phyloP scores from a whole-genome alignment of 35 echinoderm and acorn worm genomes.

The Apostichopus japonicus region DNA sequence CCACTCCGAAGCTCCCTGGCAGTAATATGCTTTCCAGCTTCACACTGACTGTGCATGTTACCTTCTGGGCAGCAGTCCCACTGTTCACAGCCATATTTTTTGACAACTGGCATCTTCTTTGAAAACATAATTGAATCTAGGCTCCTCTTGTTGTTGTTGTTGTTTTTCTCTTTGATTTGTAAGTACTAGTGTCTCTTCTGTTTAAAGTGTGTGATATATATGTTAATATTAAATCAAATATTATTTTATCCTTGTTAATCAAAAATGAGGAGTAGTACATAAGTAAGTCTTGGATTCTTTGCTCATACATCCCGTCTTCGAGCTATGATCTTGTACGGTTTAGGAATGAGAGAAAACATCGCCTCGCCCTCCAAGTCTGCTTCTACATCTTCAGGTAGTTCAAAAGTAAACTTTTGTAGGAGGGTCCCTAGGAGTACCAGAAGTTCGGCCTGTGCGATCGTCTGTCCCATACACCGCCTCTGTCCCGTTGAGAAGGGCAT shows the following conservation, averaged over 20 bases:
- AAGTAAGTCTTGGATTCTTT: too few relatives aligned
- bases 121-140: too few relatives aligned
- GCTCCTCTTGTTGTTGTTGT: too few relatives aligned
- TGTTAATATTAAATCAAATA: too few relatives aligned
- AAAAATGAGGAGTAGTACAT: too few relatives aligned
- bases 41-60: not conserved
- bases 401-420: conserved; percentile 86
- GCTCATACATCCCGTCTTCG: conserved; percentile 18
- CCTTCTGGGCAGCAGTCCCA: not conserved
- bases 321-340: conserved; percentile 89
- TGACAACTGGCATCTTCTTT: too few relatives aligned
- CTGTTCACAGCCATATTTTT: not conserved
- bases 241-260: too few relatives aligned
- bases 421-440: conserved; percentile 84
- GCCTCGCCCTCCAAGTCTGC: conserved; percentile 90
- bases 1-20: not conserved
- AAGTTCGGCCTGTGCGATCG: conserved; percentile 87
- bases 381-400: conserved; percentile 83
- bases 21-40: not conserved
- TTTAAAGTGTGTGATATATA: too few relatives aligned
- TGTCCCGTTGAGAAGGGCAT: conserved; percentile 98
- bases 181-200: too few relatives aligned
- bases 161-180: too few relatives aligned
- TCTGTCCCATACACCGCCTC: conserved; percentile 79
- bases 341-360: conserved; percentile 91